phyloP scores from a whole-genome alignment of 2,113 vertebrate genomes.

The Loxodonta africana region DNA sequence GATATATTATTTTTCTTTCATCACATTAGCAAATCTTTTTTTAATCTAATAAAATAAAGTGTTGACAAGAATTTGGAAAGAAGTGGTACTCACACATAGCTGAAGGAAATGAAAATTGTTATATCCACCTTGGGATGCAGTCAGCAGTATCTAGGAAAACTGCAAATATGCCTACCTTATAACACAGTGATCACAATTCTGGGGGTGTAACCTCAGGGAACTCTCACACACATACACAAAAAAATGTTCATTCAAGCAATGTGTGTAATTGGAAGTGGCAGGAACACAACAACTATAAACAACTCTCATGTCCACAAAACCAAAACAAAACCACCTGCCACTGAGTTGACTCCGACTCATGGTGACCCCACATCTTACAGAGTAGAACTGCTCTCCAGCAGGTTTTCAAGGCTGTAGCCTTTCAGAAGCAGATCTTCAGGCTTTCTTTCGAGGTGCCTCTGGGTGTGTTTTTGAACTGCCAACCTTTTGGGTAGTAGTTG shows the following conservation, averaged over 20 bases:
- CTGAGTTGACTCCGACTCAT: no score
- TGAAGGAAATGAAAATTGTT: background rate
- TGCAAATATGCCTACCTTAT: background rate
- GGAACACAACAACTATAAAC: background rate
- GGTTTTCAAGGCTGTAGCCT: no score
- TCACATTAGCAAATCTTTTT: background rate
- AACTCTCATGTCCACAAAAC: background rate
- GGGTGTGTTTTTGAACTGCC: no score
- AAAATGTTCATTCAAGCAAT: background rate
- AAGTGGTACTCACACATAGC: background rate
- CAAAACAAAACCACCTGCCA: no score
- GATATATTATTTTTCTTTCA: background rate
- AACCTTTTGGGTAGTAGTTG: no score
- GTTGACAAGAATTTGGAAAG: background rate
- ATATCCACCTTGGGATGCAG: background rate
- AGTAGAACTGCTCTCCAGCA: no score
- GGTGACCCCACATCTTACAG: no score
- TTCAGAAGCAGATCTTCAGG: no score
- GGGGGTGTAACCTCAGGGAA: background rate
- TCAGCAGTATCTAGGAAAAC: background rate
- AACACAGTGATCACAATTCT: background rate
- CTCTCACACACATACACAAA: background rate
- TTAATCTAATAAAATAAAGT: slow-evolving; percentile 9
- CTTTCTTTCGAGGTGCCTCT: no score
- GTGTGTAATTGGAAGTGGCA: background rate